phyloP scores from a whole-genome alignment of 1,140 invertebrate species.

The Bilobella aurantiaca region DNA sequence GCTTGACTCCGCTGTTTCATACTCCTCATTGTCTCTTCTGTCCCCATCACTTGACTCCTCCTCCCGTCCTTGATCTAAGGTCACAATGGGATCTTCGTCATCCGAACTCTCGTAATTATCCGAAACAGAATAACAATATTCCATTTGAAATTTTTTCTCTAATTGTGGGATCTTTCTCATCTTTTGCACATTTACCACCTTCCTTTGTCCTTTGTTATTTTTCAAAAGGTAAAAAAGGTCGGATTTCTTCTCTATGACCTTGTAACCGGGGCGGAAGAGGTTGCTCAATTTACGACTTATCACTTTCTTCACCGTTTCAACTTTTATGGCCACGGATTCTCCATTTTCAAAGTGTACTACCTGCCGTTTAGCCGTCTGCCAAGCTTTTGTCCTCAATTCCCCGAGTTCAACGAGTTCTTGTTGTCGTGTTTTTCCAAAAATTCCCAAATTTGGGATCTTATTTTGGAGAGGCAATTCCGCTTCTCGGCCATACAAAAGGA shows the following conservation, averaged over 20 bases:
- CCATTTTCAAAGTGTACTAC: not conserved
- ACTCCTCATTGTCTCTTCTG: no score
- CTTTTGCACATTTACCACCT: not conserved
- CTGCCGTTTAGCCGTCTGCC: not conserved
- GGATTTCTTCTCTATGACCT: not conserved
- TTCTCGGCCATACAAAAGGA: conserved; percentile 1
- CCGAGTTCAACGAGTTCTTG: not conserved
- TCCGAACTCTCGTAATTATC: not conserved
- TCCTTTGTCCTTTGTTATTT: not conserved
- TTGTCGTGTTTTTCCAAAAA: not conserved
- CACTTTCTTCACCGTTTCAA: not conserved
- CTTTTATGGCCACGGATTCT: not conserved
- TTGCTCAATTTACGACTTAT: not conserved
- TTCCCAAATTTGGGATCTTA: not conserved
- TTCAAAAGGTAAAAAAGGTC: not conserved
- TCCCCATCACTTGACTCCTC: no score
- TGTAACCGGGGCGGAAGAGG: not conserved
- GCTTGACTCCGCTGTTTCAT: no score
- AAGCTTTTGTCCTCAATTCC: not conserved
- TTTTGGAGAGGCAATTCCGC: conserved; percentile 1
- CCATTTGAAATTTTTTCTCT: not conserved
- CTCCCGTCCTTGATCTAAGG: no score
- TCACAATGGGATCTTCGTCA: no score
- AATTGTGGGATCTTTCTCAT: not conserved
- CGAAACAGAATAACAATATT: not conserved